These are phyloP conservation scores for Anthoptus insignis DNA, from an alignment of 2,888 invertebrate species.

Conservation along the genomic window DNA sequence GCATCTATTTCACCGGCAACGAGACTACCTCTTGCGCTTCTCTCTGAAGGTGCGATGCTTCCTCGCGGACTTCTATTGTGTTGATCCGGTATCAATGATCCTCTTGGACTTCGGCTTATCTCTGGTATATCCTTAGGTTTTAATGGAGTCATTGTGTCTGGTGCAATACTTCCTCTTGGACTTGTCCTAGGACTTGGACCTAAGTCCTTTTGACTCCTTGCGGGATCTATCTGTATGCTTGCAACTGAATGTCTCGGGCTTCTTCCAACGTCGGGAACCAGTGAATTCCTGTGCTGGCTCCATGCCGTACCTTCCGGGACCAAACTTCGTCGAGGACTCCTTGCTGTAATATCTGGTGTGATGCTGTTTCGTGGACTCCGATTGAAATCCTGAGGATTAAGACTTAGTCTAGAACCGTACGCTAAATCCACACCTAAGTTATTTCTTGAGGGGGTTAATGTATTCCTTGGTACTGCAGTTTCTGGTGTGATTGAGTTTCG, in stretches of 20 bases:
- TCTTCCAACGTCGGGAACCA: conserved; percentile 86
- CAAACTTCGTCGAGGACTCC: conserved; percentile 88
- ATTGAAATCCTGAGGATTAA: conserved; percentile 86
- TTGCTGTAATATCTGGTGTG: conserved; percentile 77
- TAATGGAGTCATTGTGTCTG: conserved; percentile 64
- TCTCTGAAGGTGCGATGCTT: conserved; percentile 86
- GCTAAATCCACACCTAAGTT: conserved; percentile 87
- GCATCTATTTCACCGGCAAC: conserved; percentile 72
- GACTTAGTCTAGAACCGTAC: conserved; percentile 86
- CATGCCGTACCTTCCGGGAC: conserved; percentile 85
- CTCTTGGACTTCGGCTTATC: conserved; percentile 82
- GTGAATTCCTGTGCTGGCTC: conserved; percentile 87
- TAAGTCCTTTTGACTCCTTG: conserved; percentile 77
- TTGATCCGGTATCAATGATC: conserved; percentile 86
- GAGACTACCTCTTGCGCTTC: conserved; percentile 78
- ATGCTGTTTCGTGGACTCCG: conserved; percentile 82
- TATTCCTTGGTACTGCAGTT: conserved; percentile 83
- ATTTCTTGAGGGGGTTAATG: conserved; percentile 86
- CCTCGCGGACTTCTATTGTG: conserved; percentile 88
- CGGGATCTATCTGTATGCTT: conserved; percentile 79
- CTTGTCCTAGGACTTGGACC: conserved; percentile 85
- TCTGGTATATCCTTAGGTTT: conserved; percentile 81
- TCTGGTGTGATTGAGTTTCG: conserved; percentile 89
- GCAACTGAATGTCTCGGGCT: conserved; percentile 88
- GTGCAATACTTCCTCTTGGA: conserved; percentile 87